These are phyloP conservation scores for Pandemis cinnamomeana DNA, from an alignment of 2,888 invertebrate genomes.

Conservation along the genomic window DNA sequence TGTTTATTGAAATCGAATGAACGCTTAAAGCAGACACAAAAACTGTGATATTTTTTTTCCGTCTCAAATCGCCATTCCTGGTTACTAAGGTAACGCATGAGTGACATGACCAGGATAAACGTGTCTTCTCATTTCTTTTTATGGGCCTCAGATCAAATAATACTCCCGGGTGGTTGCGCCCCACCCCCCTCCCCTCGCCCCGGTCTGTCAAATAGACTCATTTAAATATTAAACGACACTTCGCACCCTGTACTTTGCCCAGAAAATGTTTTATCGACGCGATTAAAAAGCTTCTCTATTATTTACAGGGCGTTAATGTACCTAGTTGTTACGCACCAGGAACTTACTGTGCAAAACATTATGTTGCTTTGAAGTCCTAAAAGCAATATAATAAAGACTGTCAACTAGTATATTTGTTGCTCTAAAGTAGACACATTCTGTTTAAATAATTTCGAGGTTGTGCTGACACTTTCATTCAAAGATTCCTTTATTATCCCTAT, in stretches of 20 bases:
- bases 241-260: constrained; percentile 5
- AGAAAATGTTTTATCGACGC: constrained; percentile 18
- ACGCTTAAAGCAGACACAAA: too few species aligned
- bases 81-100: background rate
- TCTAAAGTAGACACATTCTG: too few species aligned
- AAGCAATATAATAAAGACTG: background rate
- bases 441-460: too few species aligned
- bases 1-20: too few species aligned
- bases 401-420: background rate
- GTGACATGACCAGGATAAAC: background rate
- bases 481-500: too few species aligned
- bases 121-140: constrained; percentile 1
- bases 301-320: constrained; percentile 13
- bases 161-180: background rate
- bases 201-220: constrained; percentile 25
- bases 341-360: background rate
- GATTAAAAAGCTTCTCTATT: constrained; percentile 21
- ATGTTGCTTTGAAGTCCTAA: background rate
- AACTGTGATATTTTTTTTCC: too few species aligned
- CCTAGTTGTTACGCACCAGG: background rate
- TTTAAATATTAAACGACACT: constrained; percentile 33
- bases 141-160: constrained; percentile 14
- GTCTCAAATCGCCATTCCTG: background rate
- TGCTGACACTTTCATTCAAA: too few species aligned
- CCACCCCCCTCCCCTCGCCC: background rate